Base-by-base conservation (phyloP, 2,888 invertebrate genomes). In the Drosophila imparisetae region DNA sequence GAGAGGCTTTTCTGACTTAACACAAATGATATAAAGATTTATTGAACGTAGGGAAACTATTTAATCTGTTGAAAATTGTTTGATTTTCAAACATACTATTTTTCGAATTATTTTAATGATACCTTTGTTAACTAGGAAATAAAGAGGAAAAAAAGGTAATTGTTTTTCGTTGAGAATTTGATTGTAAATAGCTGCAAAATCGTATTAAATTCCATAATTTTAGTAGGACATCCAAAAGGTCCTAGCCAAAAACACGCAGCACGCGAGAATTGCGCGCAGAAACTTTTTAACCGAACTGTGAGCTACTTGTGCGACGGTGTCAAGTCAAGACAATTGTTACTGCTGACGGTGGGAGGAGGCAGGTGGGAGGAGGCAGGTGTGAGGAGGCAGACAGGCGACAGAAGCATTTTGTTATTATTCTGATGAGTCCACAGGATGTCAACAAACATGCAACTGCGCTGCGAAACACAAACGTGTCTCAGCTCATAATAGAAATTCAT, bases 261-360 rank as follows among this genome's bases (percentile, higher is more conserved):
- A 77, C 49, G 61, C 74, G 45, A 73, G 45, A 40, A 7, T 50
- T 54, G 62, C 21, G 48, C 32, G 42, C 32, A 62, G 27, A 63
- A 45, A 66, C 59, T 60, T 70, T 49, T 66, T 49, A 61, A 30
- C 65, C 49, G 6, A 62, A 58, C 65, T 58, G 38, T n/a, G 59
- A 18, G 42, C 61, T 50, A n/a, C 38, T 38, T 57, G 50, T 59
- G 58, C 66, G 55, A 72, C 59, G 66, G 66, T 87, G 87, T 70
- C 85, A 73, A 78, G 64, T 69, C 85, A 72, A 78, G 86, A 85
- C 87, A 84, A 87, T 84, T 85, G 86, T 62, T 80, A 76, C 78
- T 87, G 87, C 82, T 82, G 63, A 50, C 68, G 21, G 21, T 45
- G 24, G 15, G 4, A 45, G 13, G 15, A 24, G 27, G 42, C 18